A percentile compares a stretch with the other conserved stretches of the same genome.
Evolutionary conservation across 2,113 vertebrate species (phyloP).

Genomic region (Gallinago jamesoni): DNA sequence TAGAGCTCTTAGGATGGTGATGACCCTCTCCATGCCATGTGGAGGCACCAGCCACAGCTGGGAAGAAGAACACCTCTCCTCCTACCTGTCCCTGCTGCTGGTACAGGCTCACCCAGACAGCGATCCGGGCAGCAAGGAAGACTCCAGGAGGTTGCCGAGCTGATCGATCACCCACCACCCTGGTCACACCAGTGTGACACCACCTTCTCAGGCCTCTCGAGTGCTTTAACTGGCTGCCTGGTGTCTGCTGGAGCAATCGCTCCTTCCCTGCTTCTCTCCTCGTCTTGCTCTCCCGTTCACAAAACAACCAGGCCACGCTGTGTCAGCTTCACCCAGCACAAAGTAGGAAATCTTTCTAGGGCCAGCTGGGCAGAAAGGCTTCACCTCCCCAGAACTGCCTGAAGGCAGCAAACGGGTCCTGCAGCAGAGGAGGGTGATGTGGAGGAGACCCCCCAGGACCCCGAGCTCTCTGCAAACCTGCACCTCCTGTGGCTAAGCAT

Average conservation of each 20-base stretch:
- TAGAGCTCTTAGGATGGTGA: not conserved
- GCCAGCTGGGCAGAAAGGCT: not conserved
- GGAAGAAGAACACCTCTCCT: accelerated
- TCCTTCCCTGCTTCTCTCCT: not conserved
- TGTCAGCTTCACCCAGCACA: too few species aligned
- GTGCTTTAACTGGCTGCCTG: not conserved
- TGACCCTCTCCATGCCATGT: accelerated
- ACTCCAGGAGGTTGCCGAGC: not conserved
- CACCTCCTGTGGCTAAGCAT: accelerated
- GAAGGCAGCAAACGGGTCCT: not conserved
- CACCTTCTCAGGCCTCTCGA: accelerated
- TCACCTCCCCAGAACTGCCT: not conserved
- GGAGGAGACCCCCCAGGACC: not conserved
- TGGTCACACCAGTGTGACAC: accelerated
- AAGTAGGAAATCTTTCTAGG: not conserved
- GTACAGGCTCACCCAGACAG: not conserved
- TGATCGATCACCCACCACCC: accelerated
- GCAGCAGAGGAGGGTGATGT: not conserved
- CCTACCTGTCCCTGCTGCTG: accelerated
- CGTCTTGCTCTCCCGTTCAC: not conserved
- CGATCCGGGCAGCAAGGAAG: accelerated
- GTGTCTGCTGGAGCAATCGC: accelerated
- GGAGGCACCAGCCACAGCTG: not conserved
- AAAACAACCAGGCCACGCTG: not conserved
- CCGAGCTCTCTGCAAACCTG: not conserved